Base-by-base conservation (phyloP, 1,140 invertebrate species). In the Druon quercuslanigerum region DNA sequence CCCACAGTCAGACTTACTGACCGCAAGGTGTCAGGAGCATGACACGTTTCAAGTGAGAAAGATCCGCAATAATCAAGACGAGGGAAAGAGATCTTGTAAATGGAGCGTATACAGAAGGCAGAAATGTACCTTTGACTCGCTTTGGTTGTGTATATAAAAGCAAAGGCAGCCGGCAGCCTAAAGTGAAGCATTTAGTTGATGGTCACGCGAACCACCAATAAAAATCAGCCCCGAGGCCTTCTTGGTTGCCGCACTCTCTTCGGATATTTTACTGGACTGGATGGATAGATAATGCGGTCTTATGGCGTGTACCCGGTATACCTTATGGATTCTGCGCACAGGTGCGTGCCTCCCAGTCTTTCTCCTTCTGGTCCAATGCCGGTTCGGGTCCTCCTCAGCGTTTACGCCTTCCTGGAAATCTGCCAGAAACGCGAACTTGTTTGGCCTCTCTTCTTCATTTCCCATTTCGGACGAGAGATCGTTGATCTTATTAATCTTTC, bases 161-260 rank as follows among this genome's bases (percentile, higher is more conserved):
- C 0, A 66, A 66, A 40, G 40, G 5, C 6, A 66, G 19, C 50
- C 17, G 73, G 72, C 81, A 74, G 83, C 82, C 84, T 82, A 84
- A 85, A 84, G 72, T 82, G 78, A 86, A 85, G 75, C 85, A 83
- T 86, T 88, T 88, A 86, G 82, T 76, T 76, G 83, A 81, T 78
- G 81, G 87, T 87, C 86, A 88, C 87, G 86, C 85, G 83, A 87
- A 78, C 82, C 84, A 78, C 66, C 82, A 85, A 84, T 87, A 87
- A 87, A 88, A 85, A 81, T 79, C 77, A 71, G 84, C 81, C 86
- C 71, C 74, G 78, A 80, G 86, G 83, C 74, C 40, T 25, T 74
- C 56, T 75, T 60, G 40, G 40, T 46, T 46, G 40, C 40, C 72
- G 75, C 33, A 75, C 46, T 57, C 66, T 57, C 75, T 76, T 52